A percentile compares a stretch with the other conserved stretches of the same genome.
Evolutionary conservation across 2,113 vertebrate genomes (phyloP).

Genomic region (Irena cyanogastra): DNA sequence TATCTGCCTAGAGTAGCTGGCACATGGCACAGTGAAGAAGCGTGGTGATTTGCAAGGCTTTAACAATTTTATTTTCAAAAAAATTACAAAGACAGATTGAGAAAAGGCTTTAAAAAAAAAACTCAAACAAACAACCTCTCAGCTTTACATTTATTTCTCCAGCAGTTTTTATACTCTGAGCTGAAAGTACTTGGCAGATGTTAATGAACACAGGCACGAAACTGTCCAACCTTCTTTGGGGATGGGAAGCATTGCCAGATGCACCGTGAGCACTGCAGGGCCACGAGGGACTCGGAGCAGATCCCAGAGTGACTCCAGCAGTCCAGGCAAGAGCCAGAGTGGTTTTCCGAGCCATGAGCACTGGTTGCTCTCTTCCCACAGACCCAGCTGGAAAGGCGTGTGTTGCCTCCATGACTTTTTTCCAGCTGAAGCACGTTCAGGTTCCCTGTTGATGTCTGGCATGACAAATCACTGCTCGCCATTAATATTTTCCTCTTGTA

Average conservation of each 20-base stretch:
- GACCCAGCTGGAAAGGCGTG: neutral
- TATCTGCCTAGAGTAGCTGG: constrained; percentile 47
- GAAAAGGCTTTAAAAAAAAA: neutral
- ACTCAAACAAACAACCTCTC: neutral
- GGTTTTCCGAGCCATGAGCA: neutral
- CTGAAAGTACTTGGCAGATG: neutral
- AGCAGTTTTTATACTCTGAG: neutral
- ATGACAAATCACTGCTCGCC: neutral
- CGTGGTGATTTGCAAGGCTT: neutral
- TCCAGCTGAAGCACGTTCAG: neutral
- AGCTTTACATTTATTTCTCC: constrained; percentile 9
- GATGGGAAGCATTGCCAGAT: neutral
- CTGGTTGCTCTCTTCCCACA: neutral
- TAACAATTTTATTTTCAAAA: constrained; percentile 23
- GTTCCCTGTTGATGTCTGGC: neutral
- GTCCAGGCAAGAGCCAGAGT: accelerated
- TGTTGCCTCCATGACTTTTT: neutral
- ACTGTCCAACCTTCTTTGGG: neutral
- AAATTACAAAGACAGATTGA: neutral
- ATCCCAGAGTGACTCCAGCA: neutral
- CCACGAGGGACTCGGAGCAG: accelerated
- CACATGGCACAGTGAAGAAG: neutral
- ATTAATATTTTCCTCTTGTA: neutral
- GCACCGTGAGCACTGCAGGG: neutral
- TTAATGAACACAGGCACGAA: neutral